A percentile compares a stretch with the other conserved stretches of the same genome.
Conservation (phyloP, 35 echinoderm and acorn worm species). For the Hemicentrotus pulcherrimus region DNA sequence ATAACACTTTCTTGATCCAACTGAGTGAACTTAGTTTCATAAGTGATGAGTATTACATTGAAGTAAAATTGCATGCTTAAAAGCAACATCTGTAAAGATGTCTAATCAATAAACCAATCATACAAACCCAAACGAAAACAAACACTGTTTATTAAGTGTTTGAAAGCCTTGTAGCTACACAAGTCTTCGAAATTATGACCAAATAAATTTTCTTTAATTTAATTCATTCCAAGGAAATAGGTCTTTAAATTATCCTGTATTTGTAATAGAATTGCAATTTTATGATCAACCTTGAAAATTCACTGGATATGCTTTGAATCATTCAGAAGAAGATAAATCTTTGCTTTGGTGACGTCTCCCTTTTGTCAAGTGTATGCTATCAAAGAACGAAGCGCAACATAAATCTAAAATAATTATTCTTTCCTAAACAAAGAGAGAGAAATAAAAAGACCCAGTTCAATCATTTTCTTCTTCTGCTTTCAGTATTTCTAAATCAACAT, state of each 20-base stretch:
- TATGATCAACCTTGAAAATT: neutral
- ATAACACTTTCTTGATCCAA: neutral
- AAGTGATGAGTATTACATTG: neutral
- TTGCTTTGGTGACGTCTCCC: neutral
- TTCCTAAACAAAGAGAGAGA: neutral
- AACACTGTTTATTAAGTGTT: neutral
- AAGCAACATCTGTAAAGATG: neutral
- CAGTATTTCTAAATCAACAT: neutral
- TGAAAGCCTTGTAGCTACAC: neutral
- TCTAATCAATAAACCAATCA: neutral
- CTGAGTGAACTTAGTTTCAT: neutral
- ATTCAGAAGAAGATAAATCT: neutral
- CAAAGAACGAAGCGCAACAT: neutral
- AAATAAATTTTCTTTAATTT: neutral
- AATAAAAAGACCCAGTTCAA: neutral
- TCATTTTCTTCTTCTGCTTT: neutral
- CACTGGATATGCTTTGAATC: neutral
- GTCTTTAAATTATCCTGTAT: neutral
- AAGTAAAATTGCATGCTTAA: neutral
- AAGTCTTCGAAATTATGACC: neutral
- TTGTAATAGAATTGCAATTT: neutral
- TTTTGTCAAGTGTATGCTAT: neutral
- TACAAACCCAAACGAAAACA: neutral
- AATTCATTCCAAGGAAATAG: neutral
- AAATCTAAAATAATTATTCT: constrained; percentile 7